Percentiles rank a stretch among this genome's conserved stretches.
phyloP scores from a whole-genome alignment of 1,140 invertebrate genomes.

The Drosophila biarmipes region DNA sequence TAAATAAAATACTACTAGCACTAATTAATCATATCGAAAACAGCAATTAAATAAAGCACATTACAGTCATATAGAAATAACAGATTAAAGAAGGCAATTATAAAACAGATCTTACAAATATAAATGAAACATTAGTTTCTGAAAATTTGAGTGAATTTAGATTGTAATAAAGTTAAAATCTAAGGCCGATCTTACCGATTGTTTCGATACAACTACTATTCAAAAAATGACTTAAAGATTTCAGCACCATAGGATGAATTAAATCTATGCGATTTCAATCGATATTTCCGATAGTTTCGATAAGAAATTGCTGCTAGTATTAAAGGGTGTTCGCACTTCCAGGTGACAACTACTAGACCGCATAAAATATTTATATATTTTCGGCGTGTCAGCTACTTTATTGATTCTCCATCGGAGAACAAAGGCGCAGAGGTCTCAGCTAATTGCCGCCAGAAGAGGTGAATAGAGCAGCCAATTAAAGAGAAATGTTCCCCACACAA shows the following conservation, averaged over 20 bases:
- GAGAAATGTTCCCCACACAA: slow-evolving; percentile 21
- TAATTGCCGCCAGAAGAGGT: slow-evolving; percentile 21
- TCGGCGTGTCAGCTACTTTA: slow-evolving; percentile 37
- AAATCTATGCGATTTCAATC: background rate
- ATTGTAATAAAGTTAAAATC: background rate
- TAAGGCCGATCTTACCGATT: background rate
- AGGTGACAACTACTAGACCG: background rate
- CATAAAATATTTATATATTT: slow-evolving; percentile 32
- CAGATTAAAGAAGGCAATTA: background rate
- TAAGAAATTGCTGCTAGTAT: background rate
- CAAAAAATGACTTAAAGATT: background rate
- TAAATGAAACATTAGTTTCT: too few species aligned
- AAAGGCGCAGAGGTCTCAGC: slow-evolving; percentile 13
- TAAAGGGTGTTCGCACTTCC: slow-evolving; percentile 26
- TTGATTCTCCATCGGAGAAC: slow-evolving; percentile 36
- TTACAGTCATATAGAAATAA: background rate
- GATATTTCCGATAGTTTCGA: background rate
- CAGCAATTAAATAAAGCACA: background rate
- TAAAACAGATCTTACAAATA: background rate
- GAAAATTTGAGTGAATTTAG: too few species aligned
- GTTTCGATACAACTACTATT: background rate
- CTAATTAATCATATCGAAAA: background rate
- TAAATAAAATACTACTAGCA: background rate
- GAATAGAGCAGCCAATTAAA: slow-evolving; percentile 25
- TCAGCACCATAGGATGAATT: background rate